Percentiles rank a stretch among this genome's conserved stretches.
These are phyloP conservation scores for Meliscaeva auricollis DNA, from an alignment of 2,888 invertebrate genomes.

Conservation along the genomic window DNA sequence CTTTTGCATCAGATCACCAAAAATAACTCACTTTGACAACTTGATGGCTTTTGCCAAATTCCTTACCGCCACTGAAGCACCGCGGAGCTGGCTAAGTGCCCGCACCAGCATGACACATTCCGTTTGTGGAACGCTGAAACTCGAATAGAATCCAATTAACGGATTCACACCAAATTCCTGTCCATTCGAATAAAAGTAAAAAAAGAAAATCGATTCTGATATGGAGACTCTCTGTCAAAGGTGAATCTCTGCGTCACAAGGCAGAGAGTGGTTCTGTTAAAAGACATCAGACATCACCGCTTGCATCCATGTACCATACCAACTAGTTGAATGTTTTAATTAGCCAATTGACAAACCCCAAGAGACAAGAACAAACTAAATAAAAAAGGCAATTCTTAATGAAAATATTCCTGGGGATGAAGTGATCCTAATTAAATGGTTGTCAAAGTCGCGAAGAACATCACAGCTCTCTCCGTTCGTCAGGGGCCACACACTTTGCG, in stretches of 20 bases:
- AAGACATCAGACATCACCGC: too few species aligned
- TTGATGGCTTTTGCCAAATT: slow-evolving; percentile 64
- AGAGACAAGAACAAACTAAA: background rate
- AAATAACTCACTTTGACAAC: slow-evolving; percentile 70
- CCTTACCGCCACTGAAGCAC: slow-evolving; percentile 72
- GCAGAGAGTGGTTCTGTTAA: slow-evolving; percentile 2
- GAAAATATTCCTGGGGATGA: slow-evolving; percentile 71
- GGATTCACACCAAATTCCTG: slow-evolving; percentile 73
- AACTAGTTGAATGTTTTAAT: slow-evolving; percentile 68
- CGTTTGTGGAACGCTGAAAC: slow-evolving; percentile 49
- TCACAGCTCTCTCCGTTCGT: background rate
- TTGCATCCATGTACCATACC: slow-evolving; percentile 19
- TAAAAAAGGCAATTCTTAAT: slow-evolving; percentile 60
- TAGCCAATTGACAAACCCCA: slow-evolving; percentile 60
- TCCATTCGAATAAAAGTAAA: background rate
- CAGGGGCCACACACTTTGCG: slow-evolving; percentile 71
- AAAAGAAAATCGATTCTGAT: slow-evolving; percentile 37
- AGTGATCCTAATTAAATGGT: slow-evolving; percentile 74
- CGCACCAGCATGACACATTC: slow-evolving; percentile 44
- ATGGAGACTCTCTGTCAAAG: slow-evolving; percentile 48
- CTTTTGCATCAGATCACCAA: slow-evolving; percentile 46
- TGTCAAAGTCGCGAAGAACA: slow-evolving; percentile 70
- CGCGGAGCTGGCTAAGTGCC: slow-evolving; percentile 45
- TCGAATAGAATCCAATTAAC: slow-evolving; percentile 75
- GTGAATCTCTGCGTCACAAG: slow-evolving; percentile 61